A percentile compares a stretch with the other conserved stretches of the same genome.
These are phyloP conservation scores for Sterrhoptilus dennistouni DNA, from an alignment of 2,113 vertebrate genomes.

Conservation along the genomic window DNA sequence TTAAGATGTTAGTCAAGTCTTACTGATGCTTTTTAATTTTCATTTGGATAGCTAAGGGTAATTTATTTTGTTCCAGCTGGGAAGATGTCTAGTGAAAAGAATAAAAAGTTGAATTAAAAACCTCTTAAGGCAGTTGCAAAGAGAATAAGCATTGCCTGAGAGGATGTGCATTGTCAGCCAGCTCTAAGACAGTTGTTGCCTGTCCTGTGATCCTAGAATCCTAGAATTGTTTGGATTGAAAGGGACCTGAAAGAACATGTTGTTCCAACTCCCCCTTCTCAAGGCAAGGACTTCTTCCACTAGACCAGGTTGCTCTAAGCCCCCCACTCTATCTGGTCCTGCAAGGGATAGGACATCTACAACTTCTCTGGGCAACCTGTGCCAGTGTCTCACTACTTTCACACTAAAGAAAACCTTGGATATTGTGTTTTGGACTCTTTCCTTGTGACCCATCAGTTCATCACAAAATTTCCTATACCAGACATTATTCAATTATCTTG, in stretches of 20 bases:
- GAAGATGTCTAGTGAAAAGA: not conserved
- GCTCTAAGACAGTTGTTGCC: not conserved
- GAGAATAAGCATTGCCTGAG: not conserved
- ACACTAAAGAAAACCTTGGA: not conserved
- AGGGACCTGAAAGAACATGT: not conserved
- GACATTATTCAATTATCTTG: not conserved
- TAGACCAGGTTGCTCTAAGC: not conserved
- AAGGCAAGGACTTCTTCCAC: not conserved
- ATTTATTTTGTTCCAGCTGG: slow-evolving; percentile 17
- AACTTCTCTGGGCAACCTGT: not conserved
- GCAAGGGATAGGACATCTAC: not conserved
- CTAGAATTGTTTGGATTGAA: not conserved
- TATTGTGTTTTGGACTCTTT: not conserved
- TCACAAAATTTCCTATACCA: not conserved
- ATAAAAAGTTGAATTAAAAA: slow-evolving; percentile 20
- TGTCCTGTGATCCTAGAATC: not conserved
- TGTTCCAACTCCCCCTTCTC: not conserved
- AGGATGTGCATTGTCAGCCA: not conserved
- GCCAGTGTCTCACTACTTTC: not conserved
- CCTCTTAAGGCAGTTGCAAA: not conserved
- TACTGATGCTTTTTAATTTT: slow-evolving; percentile 28
- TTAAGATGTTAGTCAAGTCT: not conserved
- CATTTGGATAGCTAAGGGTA: slow-evolving; percentile 1
- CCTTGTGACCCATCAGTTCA: not conserved
- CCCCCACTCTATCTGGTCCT: not conserved